These are phyloP conservation scores for Alces alces DNA, from an alignment of 2,113 vertebrate genomes.

Conservation along the genomic window DNA sequence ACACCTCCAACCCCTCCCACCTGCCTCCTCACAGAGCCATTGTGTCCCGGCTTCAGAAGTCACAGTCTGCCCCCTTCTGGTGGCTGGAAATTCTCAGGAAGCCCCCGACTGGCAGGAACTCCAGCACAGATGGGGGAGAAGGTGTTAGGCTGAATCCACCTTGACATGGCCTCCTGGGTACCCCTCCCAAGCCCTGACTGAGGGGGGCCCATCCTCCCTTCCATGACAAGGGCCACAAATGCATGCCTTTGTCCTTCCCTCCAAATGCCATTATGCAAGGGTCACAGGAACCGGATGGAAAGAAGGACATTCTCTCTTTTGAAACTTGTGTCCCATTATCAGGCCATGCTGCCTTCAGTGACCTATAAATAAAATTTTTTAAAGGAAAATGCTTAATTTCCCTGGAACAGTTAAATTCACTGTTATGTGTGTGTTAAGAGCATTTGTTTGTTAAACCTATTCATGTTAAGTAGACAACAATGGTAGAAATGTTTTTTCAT, in stretches of 20 bases:
- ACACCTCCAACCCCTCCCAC: not conserved
- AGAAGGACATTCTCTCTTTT: not conserved
- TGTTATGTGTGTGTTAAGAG: not conserved
- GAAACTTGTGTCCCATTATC: not conserved
- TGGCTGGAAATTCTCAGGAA: conserved; percentile 1
- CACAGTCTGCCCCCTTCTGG: conserved; percentile 74
- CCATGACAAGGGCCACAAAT: not conserved
- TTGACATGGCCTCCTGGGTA: not conserved
- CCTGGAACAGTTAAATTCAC: not conserved
- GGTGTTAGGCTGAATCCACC: not conserved
- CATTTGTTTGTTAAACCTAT: not conserved
- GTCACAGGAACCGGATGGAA: not conserved
- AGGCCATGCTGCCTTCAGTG: not conserved
- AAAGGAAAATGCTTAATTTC: not conserved
- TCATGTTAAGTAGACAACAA: not conserved
- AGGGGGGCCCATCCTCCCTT: not conserved
- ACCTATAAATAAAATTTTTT: not conserved
- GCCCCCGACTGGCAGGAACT: not conserved
- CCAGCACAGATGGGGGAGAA: not conserved
- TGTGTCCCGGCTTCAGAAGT: conserved; percentile 42
- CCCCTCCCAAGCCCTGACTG: not conserved
- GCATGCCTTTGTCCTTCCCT: not conserved
- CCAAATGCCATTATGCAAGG: not conserved
- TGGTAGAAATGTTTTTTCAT: not conserved
- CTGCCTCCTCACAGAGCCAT: not conserved